Percentiles rank a stretch among this genome's conserved stretches.
Evolutionary conservation across 1,140 invertebrate genomes (phyloP).

Genomic region (Trichonephila clavipes): DNA sequence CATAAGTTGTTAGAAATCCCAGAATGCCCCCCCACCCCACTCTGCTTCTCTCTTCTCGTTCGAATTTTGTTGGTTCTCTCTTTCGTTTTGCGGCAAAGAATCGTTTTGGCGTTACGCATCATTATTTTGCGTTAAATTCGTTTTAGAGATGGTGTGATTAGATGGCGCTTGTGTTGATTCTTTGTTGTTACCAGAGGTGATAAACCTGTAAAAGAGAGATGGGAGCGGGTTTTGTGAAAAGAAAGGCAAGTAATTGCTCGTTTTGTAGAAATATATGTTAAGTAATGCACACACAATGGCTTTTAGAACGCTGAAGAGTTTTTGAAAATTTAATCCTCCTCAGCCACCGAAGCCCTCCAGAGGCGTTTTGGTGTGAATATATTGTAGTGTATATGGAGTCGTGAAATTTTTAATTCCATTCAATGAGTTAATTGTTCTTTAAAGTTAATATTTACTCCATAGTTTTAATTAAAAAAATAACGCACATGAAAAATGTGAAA

Average conservation of each 20-base stretch:
- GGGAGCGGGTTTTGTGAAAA: neutral
- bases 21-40: slow-evolving; percentile 30
- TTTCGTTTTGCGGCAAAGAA: slow-evolving; percentile 1
- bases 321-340: neutral
- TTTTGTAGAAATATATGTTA: slow-evolving; percentile 30
- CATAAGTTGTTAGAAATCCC: slow-evolving; percentile 70
- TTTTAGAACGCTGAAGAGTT: slow-evolving; percentile 15
- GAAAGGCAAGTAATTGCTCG: neutral
- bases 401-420: too few species aligned
- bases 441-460: too few species aligned
- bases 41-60: too few species aligned
- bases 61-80: slow-evolving; percentile 17
- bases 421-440: too few species aligned
- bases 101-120: slow-evolving; percentile 51
- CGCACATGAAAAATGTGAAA: too few species aligned
- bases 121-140: slow-evolving; percentile 51
- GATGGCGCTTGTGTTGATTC: slow-evolving; percentile 47
- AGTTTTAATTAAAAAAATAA: too few species aligned
- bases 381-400: too few species aligned
- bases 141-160: slow-evolving; percentile 55
- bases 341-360: neutral
- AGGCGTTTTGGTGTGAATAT: too few species aligned
- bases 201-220: slow-evolving; percentile 5
- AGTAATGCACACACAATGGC: slow-evolving; percentile 46
- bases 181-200: slow-evolving; percentile 41